These are phyloP conservation scores for Malurus elegans DNA, from an alignment of 2,113 vertebrate genomes.

Conservation along the genomic window DNA sequence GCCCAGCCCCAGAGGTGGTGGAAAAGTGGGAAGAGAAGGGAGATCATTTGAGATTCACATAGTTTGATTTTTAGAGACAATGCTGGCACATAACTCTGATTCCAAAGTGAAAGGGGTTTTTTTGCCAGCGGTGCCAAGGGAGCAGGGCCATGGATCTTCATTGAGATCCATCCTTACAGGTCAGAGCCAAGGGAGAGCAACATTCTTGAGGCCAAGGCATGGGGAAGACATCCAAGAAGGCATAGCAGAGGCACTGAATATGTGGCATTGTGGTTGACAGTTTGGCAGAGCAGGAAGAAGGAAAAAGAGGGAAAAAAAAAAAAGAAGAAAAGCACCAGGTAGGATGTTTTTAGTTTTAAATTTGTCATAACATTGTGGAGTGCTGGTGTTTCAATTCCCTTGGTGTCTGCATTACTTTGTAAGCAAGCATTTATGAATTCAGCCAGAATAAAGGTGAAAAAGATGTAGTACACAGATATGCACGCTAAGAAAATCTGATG, in stretches of 20 bases:
- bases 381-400: neutral
- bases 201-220: fast-evolving
- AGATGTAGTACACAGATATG: neutral
- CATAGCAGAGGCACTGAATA: neutral
- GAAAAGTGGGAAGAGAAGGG: neutral
- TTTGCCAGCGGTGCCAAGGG: fast-evolving
- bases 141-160: fast-evolving
- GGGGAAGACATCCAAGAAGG: neutral
- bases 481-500: fast-evolving
- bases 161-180: neutral
- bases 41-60: neutral
- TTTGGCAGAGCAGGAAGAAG: neutral
- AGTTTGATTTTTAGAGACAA: neutral
- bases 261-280: fast-evolving
- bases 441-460: neutral
- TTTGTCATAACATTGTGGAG: neutral
- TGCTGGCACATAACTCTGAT: neutral
- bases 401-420: neutral
- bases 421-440: neutral
- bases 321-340: neutral
- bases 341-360: neutral
- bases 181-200: neutral
- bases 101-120: neutral
- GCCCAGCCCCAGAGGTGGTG: fast-evolving
- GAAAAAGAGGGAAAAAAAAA: neutral